These are phyloP conservation scores for Eudasyphora cyanicolor DNA, from an alignment of 2,888 invertebrate genomes.

Conservation along the genomic window DNA sequence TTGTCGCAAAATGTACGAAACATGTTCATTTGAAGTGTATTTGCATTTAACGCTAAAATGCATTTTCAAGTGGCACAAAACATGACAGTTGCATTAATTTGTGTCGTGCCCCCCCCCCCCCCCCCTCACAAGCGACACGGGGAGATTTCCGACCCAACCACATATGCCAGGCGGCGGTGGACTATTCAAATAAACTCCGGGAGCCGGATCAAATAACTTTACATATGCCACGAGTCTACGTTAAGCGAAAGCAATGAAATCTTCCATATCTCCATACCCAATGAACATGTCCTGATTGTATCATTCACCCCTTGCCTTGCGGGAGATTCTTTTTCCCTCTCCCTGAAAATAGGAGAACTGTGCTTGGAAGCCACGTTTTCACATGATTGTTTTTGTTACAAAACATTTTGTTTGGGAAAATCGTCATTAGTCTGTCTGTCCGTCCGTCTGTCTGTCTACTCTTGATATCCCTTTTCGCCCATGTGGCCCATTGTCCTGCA, in stretches of 20 bases:
- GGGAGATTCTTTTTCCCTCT: background rate
- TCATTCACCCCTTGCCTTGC: too few species aligned
- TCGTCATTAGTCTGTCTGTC: background rate
- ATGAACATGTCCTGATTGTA: too few species aligned
- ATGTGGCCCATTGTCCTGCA: background rate
- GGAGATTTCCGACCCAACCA: constrained; percentile 51
- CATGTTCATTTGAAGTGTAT: constrained; percentile 73
- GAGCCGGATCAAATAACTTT: constrained; percentile 62
- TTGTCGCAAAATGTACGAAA: constrained; percentile 34
- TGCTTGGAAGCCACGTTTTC: constrained; percentile 10
- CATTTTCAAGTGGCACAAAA: constrained; percentile 67
- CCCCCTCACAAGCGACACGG: constrained; percentile 29
- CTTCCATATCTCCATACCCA: too few species aligned
- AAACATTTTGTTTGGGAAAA: constrained; percentile 20
- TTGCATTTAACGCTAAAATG: constrained; percentile 77
- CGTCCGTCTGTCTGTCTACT: background rate
- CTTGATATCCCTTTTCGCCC: background rate
- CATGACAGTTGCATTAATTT: constrained; percentile 69
- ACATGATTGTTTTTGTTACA: constrained; percentile 32
- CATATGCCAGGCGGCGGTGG: constrained; percentile 16
- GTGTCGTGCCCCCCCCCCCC: constrained; percentile 11
- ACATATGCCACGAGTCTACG: constrained; percentile 44
- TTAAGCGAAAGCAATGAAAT: background rate
- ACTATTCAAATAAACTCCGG: background rate
- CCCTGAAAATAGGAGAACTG: background rate